These are phyloP conservation scores for Serranus cabrilla DNA, from an alignment of 2,797 vertebrate genomes.

Conservation along the genomic window DNA sequence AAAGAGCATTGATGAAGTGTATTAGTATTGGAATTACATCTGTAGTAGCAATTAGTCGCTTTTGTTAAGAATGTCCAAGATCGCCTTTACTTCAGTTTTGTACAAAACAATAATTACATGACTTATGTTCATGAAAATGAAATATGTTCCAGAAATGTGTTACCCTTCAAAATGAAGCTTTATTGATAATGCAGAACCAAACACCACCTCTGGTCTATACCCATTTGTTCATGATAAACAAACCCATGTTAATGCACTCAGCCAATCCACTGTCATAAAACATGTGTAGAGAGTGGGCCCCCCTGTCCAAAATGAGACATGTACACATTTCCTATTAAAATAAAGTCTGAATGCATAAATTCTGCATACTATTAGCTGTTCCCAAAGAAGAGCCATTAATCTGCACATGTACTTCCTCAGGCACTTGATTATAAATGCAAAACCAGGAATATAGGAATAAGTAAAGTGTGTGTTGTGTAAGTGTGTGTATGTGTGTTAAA, in stretches of 20 bases:
- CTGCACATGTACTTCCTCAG: conserved; percentile 66
- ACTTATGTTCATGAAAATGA: too few relatives aligned
- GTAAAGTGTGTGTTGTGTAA: conserved; percentile 27
- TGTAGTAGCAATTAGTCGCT: background rate
- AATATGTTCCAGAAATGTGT: background rate
- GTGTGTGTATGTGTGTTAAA: conserved; percentile 46
- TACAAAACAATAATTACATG: background rate
- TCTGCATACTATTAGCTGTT: conserved; percentile 62
- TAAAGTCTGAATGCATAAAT: conserved; percentile 49
- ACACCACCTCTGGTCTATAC: background rate
- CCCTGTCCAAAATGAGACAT: conserved; percentile 26
- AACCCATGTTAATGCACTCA: background rate
- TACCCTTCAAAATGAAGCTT: conserved; percentile 13
- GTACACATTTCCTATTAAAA: conserved; percentile 52
- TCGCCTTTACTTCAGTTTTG: background rate
- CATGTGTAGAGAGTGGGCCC: background rate
- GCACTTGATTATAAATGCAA: conserved; percentile 68
- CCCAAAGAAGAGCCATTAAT: conserved; percentile 62
- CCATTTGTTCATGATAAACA: conserved; percentile 9
- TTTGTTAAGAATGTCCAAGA: background rate
- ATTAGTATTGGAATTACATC: background rate
- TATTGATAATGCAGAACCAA: background rate
- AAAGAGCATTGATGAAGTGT: conserved; percentile 5
- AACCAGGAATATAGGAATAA: conserved; percentile 39
- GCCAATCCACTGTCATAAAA: conserved; percentile 23